Percentiles rank a stretch among this genome's conserved stretches.
Evolutionary conservation across 2,797 vertebrate species (phyloP).

Genomic region (Macroramphosus scolopax): DNA sequence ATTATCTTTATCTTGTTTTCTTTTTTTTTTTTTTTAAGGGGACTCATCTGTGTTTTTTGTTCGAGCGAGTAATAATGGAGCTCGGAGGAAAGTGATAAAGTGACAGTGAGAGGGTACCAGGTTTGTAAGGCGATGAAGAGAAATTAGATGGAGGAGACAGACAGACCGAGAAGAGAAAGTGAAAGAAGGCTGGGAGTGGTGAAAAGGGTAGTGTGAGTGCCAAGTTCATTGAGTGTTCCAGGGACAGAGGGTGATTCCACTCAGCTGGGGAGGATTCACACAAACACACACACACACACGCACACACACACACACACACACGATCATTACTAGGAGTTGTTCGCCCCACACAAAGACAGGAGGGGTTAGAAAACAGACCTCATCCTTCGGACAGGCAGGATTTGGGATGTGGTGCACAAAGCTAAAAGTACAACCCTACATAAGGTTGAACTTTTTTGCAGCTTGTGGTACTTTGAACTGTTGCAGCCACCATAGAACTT

Average conservation of each 20-base stretch:
- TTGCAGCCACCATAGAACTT: too few relatives aligned
- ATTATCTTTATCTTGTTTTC: slow-evolving; percentile 86
- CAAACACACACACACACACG: slow-evolving; percentile 16
- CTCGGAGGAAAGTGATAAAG: slow-evolving; percentile 50
- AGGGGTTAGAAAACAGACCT: slow-evolving; percentile 19
- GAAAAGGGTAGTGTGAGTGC: slow-evolving; percentile 52
- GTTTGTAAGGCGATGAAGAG: slow-evolving; percentile 39
- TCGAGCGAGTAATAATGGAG: slow-evolving; percentile 32
- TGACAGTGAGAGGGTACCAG: slow-evolving; percentile 44
- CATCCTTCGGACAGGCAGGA: slow-evolving; percentile 16
- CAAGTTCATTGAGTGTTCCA: slow-evolving; percentile 67
- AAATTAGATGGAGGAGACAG: slow-evolving; percentile 29
- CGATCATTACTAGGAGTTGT: slow-evolving; percentile 25
- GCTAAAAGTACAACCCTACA: too few relatives aligned
- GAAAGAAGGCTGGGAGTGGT: slow-evolving; percentile 40
- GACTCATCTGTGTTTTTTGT: slow-evolving; percentile 59
- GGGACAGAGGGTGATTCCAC: slow-evolving; percentile 52
- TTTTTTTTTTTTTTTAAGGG: slow-evolving; percentile 60
- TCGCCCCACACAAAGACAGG: slow-evolving; percentile 23
- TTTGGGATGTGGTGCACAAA: background rate
- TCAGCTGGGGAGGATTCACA: slow-evolving; percentile 32
- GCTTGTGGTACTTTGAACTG: too few relatives aligned
- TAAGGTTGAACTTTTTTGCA: too few relatives aligned
- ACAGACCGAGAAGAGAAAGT: slow-evolving; percentile 33
- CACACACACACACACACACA: slow-evolving; percentile 13